Evolutionary conservation across 2,113 vertebrate species (phyloP).

Genomic region (Alces alces): DNA sequence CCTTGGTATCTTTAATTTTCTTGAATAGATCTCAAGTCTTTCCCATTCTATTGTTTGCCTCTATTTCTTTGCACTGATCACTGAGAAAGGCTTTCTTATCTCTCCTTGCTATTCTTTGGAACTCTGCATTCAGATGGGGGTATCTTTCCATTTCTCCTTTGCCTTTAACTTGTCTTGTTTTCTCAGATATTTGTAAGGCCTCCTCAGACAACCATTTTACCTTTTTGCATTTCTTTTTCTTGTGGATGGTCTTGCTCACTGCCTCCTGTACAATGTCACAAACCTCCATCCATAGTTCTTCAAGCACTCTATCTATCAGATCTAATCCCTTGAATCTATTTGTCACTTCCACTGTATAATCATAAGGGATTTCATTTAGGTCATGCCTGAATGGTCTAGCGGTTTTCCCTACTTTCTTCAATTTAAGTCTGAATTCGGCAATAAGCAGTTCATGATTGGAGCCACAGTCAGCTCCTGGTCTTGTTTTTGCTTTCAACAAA

Average conservation of each 20-base stretch:
- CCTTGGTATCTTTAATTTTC: background rate
- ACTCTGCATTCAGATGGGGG: background rate
- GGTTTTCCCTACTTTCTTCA: background rate
- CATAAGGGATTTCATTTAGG: background rate
- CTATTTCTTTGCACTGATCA: background rate
- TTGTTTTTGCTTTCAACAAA: background rate
- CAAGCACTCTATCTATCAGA: background rate
- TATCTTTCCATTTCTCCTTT: background rate
- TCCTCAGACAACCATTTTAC: background rate
- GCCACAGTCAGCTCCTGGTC: background rate
- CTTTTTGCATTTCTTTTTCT: background rate
- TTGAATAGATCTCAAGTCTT: background rate
- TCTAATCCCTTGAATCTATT: background rate
- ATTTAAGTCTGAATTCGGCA: background rate
- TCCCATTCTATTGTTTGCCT: background rate
- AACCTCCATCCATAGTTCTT: background rate
- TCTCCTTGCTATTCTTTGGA: background rate
- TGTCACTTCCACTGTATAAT: background rate
- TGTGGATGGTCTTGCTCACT: background rate
- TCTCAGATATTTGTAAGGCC: background rate
- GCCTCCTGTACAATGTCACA: background rate
- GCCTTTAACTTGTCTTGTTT: background rate
- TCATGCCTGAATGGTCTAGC: background rate
- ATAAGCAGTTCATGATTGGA: background rate
- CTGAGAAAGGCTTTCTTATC: background rate